These are phyloP conservation scores for Streptopelia turtur DNA, from an alignment of 2,797 vertebrate genomes.

Conservation along the genomic window DNA sequence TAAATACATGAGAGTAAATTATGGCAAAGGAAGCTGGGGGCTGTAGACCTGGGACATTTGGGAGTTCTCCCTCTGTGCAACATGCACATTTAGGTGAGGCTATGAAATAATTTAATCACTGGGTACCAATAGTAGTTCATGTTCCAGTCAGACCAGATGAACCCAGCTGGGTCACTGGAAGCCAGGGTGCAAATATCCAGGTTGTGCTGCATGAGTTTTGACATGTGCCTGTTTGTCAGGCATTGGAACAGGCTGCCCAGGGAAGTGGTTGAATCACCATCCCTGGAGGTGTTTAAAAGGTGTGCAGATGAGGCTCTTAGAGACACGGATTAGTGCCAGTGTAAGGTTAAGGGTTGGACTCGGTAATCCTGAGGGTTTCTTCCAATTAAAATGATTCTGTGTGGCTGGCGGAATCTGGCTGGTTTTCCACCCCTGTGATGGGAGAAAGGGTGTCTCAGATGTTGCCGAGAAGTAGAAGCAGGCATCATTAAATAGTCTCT, in stretches of 20 bases:
- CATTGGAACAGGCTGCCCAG: too few species aligned
- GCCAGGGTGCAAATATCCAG: neutral
- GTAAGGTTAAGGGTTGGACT: too few species aligned
- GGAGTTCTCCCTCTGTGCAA: neutral
- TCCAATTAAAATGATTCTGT: too few species aligned
- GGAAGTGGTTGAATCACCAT: too few species aligned
- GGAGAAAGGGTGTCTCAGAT: neutral
- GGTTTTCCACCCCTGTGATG: neutral
- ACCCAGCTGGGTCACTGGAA: neutral
- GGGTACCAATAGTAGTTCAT: neutral
- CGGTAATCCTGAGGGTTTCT: too few species aligned
- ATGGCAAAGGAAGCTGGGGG: neutral
- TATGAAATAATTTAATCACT: neutral
- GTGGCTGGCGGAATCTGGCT: neutral
- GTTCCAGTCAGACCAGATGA: neutral
- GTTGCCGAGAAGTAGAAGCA: neutral
- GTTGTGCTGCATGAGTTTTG: neutral
- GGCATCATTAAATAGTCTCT: fast-evolving
- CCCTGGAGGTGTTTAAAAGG: too few species aligned
- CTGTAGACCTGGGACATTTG: neutral
- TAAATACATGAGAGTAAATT: neutral
- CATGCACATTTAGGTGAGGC: neutral
- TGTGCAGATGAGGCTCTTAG: too few species aligned
- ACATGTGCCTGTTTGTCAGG: too few species aligned
- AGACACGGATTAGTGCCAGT: too few species aligned